A percentile compares a stretch with the other conserved stretches of the same genome.
Conservation (phyloP, 2,113 vertebrate genomes). For the Aegithalos caudatus region DNA sequence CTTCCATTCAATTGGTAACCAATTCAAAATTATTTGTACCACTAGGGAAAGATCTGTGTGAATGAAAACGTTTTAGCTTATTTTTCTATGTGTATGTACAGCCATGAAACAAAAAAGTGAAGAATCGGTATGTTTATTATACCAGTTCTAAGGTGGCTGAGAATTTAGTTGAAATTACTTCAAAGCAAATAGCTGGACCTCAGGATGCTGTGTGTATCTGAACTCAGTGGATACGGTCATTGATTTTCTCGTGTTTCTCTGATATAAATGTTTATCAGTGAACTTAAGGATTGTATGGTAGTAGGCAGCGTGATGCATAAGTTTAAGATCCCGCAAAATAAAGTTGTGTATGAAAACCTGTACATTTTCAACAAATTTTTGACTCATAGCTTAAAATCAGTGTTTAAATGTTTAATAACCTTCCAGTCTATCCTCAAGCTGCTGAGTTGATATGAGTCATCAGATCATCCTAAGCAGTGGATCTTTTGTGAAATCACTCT, state of each 20-base stretch:
- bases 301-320: neutral
- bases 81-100: neutral
- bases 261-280: neutral
- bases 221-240: rapidly evolving
- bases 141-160: neutral
- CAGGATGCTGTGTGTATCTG: rapidly evolving
- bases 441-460: neutral
- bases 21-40: neutral
- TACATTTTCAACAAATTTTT: neutral
- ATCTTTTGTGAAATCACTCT: neutral
- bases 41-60: neutral
- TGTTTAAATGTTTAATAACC: neutral
- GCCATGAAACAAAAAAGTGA: neutral
- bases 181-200: neutral
- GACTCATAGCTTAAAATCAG: neutral
- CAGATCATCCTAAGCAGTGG: neutral
- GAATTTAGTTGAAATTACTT: neutral
- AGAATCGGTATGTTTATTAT: neutral
- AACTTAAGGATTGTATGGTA: neutral
- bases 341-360: neutral
- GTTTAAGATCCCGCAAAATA: neutral
- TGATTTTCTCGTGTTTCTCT: neutral
- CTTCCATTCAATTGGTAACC: neutral
- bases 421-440: neutral
- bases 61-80: neutral